These are phyloP conservation scores for Oryctes rhinoceros DNA, from an alignment of 1,140 invertebrate genomes.

Conservation along the genomic window DNA sequence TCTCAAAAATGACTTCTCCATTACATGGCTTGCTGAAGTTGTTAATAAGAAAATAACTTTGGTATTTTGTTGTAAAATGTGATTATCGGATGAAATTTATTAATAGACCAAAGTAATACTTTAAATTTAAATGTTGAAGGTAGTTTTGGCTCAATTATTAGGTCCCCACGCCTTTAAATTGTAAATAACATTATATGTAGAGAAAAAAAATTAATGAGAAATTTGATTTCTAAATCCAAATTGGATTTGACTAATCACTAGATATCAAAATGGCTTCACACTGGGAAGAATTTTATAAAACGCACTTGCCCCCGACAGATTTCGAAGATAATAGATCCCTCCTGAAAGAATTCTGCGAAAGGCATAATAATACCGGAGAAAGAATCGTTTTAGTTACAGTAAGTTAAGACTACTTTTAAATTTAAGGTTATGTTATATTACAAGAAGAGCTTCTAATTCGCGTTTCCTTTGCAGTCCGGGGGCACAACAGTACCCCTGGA, in stretches of 20 bases:
- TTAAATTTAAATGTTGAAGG: neutral
- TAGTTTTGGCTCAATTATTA: neutral
- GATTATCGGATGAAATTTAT: neutral
- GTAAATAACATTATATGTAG: neutral
- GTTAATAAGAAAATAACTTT: no score
- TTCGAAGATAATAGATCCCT: constrained; percentile 75
- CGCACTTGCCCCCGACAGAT: constrained; percentile 76
- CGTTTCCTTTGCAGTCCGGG: constrained; percentile 76
- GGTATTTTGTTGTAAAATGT: neutral
- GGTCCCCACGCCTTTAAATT: neutral
- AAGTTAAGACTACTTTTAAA: constrained; percentile 59
- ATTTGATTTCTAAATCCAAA: neutral
- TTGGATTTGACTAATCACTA: neutral
- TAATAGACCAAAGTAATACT: neutral
- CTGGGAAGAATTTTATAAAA: constrained; percentile 84
- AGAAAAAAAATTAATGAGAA: neutral
- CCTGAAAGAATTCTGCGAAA: constrained; percentile 75
- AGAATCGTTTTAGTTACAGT: constrained; percentile 83
- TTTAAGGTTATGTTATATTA: constrained; percentile 47
- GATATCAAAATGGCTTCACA: constrained; percentile 63
- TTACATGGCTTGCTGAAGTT: no score
- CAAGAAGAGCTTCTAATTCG: neutral
- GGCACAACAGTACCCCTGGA: constrained; percentile 97
- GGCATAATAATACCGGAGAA: constrained; percentile 69
- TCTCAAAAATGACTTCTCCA: no score